Base-by-base conservation (phyloP, 2,888 invertebrate genomes). In the Tigriopus californicus region DNA sequence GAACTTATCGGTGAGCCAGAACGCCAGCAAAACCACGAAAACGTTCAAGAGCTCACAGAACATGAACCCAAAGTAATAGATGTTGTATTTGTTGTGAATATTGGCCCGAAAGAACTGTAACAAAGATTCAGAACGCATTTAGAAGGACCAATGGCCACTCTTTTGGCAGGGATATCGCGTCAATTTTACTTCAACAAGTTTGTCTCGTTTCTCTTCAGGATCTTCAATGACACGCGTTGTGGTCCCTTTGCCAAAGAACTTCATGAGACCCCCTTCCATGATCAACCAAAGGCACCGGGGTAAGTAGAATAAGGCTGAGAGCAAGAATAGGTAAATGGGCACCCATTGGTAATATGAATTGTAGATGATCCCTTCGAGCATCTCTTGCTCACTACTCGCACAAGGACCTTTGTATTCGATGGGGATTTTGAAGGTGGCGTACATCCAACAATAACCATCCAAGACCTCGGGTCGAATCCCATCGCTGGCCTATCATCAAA, bases 311-410 rank as follows among this genome's bases (percentile, higher is more conserved):
- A 52, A n/a, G n/a, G 52, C 59, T 13, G 59, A 24, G 2, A 59
- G 41, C 11, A 49, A 25, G 11, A 59, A n/a, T 10, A 59, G 52
- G 40, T 24, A 59, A 18, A 59, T 25, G 6, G 59, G 52, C 1
- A 59, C 49, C 59, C 59, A 59, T 52, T 59, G 59, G 41, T 59
- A 59, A 41, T 59, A 59, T 5, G 59, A 59, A 22, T 59, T 59
- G 52, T 59, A 59, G 18, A 59, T 59, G 1, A 52, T 18, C 12
- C 58, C 58, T 22, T 58, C 48, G 6, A 58, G 47, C n/a, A 48
- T 40, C 15, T 18, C 20, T 42, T 59, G 59, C 22, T 59, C 59
- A 18, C 41, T 51, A 18, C 49, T 52, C 20, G 59, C 51, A 22
- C 59, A 59, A 1, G 49, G 52, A 1, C 59, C 59, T 24, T 59